These are phyloP conservation scores for Celastrina argiolus DNA, from an alignment of 2,888 invertebrate genomes.

Conservation along the genomic window DNA sequence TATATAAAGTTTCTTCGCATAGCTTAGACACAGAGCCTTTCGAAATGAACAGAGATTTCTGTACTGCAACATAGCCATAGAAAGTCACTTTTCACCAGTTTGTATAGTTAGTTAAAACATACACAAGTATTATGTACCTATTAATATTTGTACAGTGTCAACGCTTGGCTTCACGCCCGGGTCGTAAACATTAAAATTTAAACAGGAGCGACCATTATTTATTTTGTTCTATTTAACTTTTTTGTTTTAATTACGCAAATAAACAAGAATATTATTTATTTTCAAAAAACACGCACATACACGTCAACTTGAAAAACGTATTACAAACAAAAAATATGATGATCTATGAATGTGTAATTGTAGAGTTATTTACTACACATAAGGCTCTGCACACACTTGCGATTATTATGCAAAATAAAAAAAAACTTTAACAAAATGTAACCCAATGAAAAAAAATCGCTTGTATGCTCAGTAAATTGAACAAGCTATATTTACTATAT, in stretches of 20 bases:
- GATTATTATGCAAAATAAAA: neutral
- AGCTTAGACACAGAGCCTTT: too few relatives aligned
- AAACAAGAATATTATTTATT: neutral
- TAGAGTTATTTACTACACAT: neutral
- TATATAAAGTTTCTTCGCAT: too few relatives aligned
- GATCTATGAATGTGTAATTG: neutral
- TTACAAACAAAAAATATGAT: neutral
- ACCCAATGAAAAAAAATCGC: neutral
- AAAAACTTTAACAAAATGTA: neutral
- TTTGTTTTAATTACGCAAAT: neutral
- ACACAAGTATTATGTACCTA: too few relatives aligned
- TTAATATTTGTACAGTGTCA: neutral
- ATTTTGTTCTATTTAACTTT: neutral
- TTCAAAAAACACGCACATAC: neutral
- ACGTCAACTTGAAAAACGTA: neutral
- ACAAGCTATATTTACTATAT: neutral
- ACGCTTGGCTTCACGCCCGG: neutral
- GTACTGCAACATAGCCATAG: too few relatives aligned
- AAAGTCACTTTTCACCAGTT: too few relatives aligned
- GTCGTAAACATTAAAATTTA: neutral
- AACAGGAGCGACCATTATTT: neutral
- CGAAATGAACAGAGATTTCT: too few relatives aligned
- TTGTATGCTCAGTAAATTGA: neutral
- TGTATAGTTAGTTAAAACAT: too few relatives aligned
- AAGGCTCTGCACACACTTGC: conserved; percentile 15